Conservation (phyloP, 2,888 invertebrate species). For the Aphidoletes aphidimyza region DNA sequence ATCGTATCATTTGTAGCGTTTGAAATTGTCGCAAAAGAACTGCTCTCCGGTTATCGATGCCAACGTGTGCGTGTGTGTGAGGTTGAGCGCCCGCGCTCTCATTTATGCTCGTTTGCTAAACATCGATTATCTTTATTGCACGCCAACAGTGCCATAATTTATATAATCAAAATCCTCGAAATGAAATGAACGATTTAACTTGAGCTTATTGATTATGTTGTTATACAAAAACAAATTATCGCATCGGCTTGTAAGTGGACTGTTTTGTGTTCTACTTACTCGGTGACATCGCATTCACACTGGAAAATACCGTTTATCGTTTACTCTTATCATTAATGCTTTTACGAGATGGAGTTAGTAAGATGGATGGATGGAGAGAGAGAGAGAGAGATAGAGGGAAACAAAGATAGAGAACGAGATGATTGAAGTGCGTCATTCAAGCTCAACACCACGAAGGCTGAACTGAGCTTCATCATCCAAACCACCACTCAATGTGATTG, state of each 20-base stretch:
- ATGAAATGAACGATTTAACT: constrained; percentile 46
- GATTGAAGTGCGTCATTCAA: background rate
- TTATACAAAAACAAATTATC: constrained; percentile 38
- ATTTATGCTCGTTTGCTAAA: no score
- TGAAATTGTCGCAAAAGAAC: background rate
- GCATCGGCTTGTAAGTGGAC: background rate
- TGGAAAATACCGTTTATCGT: no score
- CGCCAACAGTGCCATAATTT: constrained; percentile 21
- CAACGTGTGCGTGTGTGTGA: no score
- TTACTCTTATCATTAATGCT: constrained; percentile 14
- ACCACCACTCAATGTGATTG: background rate
- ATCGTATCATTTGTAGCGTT: constrained; percentile 22
- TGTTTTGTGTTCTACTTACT: background rate
- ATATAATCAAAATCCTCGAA: constrained; percentile 43
- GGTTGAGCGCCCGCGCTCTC: no score
- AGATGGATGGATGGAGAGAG: background rate
- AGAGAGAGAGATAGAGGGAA: no score
- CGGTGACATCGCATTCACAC: background rate
- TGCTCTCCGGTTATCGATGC: no score
- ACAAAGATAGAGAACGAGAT: no score
- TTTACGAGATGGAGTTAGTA: background rate
- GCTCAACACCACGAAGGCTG: background rate
- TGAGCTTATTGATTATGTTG: constrained; percentile 49
- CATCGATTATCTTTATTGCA: background rate
- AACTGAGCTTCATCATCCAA: no score